These are phyloP conservation scores for Sinhomidia bicolor DNA, from an alignment of 2,888 invertebrate species.

Conservation along the genomic window DNA sequence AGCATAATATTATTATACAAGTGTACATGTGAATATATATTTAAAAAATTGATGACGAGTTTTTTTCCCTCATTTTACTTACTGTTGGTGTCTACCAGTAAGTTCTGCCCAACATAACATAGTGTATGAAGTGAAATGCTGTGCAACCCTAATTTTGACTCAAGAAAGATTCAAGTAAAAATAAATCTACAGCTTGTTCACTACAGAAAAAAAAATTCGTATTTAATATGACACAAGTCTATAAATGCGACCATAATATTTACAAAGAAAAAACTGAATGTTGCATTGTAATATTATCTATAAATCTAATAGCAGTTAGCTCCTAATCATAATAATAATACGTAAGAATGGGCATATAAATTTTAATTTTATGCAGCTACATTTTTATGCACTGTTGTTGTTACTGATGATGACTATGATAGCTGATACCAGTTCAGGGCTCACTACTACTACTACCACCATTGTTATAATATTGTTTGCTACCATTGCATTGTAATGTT, in stretches of 20 bases:
- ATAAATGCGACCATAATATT: background rate
- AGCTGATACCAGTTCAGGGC: background rate
- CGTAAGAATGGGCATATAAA: background rate
- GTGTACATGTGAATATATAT: too few species aligned
- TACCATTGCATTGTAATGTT: conserved; percentile 16
- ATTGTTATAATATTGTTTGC: background rate
- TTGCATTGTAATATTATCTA: background rate
- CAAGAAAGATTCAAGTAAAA: conserved; percentile 19
- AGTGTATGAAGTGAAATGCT: background rate
- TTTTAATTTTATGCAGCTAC: background rate
- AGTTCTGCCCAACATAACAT: too few species aligned
- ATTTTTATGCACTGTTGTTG: conserved; percentile 6
- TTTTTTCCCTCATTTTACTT: background rate
- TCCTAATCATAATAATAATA: background rate
- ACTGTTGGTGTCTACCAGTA: conserved; percentile 17
- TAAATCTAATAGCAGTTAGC: background rate
- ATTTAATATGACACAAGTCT: background rate
- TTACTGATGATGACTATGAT: too few species aligned
- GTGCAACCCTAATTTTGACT: conserved; percentile 67
- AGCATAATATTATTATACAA: background rate
- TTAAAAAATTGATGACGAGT: background rate
- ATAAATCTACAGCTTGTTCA: too few species aligned
- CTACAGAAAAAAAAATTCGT: too few species aligned
- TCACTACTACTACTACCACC: background rate
- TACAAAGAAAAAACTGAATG: background rate